Evolutionary conservation across 64 coral and sea anemone genomes (phyloP).

Genomic region (Trachythela sp.): DNA sequence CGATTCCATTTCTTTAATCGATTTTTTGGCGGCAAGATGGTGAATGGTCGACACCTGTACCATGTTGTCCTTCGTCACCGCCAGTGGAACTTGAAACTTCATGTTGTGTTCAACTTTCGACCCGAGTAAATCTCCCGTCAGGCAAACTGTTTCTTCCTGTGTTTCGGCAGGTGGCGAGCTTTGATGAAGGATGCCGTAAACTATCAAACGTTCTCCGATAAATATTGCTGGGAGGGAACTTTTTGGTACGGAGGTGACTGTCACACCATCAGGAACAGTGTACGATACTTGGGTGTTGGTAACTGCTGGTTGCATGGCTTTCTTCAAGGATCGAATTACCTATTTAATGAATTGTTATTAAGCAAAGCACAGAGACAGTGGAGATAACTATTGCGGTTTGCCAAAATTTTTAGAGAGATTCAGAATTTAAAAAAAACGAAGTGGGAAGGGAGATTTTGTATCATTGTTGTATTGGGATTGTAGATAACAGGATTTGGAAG

Average conservation of each 20-base stretch:
- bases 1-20: neutral
- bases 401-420: too few species aligned
- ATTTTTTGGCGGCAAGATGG: neutral
- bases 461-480: too few species aligned
- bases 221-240: neutral
- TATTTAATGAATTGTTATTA: too few species aligned
- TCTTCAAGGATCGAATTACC: neutral
- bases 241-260: neutral
- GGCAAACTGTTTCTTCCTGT: neutral
- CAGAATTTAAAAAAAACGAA: too few species aligned
- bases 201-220: neutral
- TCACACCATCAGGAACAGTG: neutral
- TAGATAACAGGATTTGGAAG: too few species aligned
- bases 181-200: neutral
- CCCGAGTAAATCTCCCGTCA: neutral
- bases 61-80: neutral
- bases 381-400: too few species aligned
- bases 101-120: neutral
- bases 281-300: neutral
- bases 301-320: slow-evolving; percentile 22
- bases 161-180: neutral
- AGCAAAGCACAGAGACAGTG: too few species aligned
- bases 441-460: too few species aligned
- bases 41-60: neutral
- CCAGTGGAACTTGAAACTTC: neutral